These are phyloP conservation scores for Agapetus fuscipes DNA, from an alignment of 2,888 invertebrate species.

Conservation along the genomic window DNA sequence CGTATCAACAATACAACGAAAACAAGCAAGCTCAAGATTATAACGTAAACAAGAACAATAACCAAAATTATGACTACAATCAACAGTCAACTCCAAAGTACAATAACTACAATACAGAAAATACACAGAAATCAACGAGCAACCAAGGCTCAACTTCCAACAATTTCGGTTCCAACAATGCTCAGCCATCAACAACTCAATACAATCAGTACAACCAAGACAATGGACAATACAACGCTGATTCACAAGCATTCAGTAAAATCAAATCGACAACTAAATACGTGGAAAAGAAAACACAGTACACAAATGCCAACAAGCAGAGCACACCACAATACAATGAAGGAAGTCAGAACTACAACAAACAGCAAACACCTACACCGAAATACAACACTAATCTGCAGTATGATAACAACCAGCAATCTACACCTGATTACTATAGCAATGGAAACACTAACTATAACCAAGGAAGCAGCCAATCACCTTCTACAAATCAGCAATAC, in stretches of 20 bases:
- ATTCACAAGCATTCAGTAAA: constrained; percentile 22
- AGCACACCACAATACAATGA: constrained; percentile 20
- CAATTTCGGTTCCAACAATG: neutral
- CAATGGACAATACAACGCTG: constrained; percentile 25
- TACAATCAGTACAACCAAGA: constrained; percentile 21
- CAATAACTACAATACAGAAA: constrained; percentile 16
- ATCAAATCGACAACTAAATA: constrained; percentile 22
- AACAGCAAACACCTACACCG: constrained; percentile 17
- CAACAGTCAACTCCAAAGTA: constrained; percentile 15
- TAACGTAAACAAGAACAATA: constrained; percentile 9
- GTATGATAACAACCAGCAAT: constrained; percentile 20
- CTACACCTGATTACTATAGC: constrained; percentile 17
- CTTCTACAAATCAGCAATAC: constrained; percentile 13
- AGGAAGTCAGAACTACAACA: constrained; percentile 14
- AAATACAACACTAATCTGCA: constrained; percentile 20
- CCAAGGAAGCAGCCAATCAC: constrained; percentile 15
- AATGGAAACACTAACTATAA: constrained; percentile 15
- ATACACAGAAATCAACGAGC: constrained; percentile 10
- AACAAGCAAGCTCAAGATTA: constrained; percentile 22
- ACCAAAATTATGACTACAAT: constrained; percentile 12
- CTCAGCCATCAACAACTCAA: constrained; percentile 13
- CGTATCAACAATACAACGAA: constrained; percentile 23
- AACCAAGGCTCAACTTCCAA: constrained; percentile 7
- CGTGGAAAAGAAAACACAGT: constrained; percentile 16
- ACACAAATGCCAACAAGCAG: constrained; percentile 19